Base-by-base conservation (phyloP, 2,797 vertebrate species). In the Lepilemur septentrionalis region DNA sequence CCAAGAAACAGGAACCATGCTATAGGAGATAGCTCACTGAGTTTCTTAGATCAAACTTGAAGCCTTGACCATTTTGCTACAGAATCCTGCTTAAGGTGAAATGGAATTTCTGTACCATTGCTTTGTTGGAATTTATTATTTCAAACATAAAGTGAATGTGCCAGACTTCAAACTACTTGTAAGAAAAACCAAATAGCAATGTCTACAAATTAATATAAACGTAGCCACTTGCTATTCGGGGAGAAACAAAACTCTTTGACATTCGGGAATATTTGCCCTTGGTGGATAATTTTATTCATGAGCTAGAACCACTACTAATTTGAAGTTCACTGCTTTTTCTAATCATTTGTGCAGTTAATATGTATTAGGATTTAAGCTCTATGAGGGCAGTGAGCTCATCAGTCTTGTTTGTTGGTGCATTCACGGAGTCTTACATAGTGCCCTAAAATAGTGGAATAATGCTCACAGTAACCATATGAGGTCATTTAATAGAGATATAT, bases 261-360 rank as follows among this genome's bases (percentile, higher is more conserved):
- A 72, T 88, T 86, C n/a, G 32, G 57, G 13, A 55, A 23, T 93
- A 73, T 70, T 94, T 91, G 52, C n/a, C 35, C 28, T 59, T 32
- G 15, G 38, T 18, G 30, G 22, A 80, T 91, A 30, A 67, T 96
- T 93, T 91, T 93, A 63, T 85, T 73, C 25, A 50, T 50, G 41
- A 96, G 23, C 89, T 97, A 52, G 84, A 85, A 91, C 35, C 41
- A 83, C 2, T 15, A 82, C 59, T 83, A 63, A 9, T 65, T 83
- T 87, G n/a, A 79, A 57, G 67, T 93, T 97, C 41, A 81, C 22
- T 85, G 25, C 87, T 9, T 73, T 28, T 48, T 80, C 43, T 38
- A 2, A 84, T 67, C 52, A 72, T 84, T 89, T 69, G 23, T 94
- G 3, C 50, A 59, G 63, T 69, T 69, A 69, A 4, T 73, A 46